A percentile compares a stretch with the other conserved stretches of the same genome.
These are phyloP conservation scores for Protomyctophum bolini DNA, from an alignment of 2,113 vertebrate species.

Conservation along the genomic window DNA sequence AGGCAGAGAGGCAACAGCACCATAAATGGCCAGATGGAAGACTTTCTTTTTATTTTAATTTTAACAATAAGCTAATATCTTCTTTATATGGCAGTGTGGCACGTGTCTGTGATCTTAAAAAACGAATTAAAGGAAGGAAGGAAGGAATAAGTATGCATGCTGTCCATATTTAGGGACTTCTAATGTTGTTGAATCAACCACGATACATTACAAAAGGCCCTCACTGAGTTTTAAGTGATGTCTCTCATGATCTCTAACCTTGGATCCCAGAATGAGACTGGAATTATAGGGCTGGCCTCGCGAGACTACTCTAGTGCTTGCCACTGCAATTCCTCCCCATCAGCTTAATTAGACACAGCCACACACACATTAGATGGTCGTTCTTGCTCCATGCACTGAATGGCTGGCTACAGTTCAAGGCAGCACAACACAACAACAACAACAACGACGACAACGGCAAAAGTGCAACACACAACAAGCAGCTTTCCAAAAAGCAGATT, in stretches of 20 bases:
- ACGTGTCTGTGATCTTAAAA: constrained; percentile 17
- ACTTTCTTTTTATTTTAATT: not conserved
- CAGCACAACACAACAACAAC: constrained; percentile 24
- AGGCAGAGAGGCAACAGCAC: constrained; percentile 25
- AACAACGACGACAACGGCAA: constrained; percentile 16
- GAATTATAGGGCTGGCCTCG: no score
- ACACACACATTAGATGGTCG: constrained; percentile 64
- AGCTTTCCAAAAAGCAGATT: constrained; percentile 54
- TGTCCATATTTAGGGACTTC: not conserved
- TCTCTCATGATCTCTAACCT: constrained; percentile 11
- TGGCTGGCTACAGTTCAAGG: constrained; percentile 67
- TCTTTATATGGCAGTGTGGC: not conserved
- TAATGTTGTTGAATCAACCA: constrained; percentile 28
- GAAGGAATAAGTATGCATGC: constrained; percentile 1
- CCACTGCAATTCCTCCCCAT: constrained; percentile 49
- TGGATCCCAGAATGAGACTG: no score
- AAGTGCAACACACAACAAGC: constrained; percentile 62
- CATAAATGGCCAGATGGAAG: constrained; percentile 38
- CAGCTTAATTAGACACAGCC: constrained; percentile 75
- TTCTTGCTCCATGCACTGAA: constrained; percentile 53
- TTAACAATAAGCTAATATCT: constrained; percentile 29
- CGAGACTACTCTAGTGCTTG: constrained; percentile 36
- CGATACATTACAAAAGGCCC: not conserved
- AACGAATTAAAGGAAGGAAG: not conserved
- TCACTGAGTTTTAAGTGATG: constrained; percentile 52